Evolutionary conservation across 2,888 invertebrate genomes (phyloP).

Genomic region (Dendrolimus pini): DNA sequence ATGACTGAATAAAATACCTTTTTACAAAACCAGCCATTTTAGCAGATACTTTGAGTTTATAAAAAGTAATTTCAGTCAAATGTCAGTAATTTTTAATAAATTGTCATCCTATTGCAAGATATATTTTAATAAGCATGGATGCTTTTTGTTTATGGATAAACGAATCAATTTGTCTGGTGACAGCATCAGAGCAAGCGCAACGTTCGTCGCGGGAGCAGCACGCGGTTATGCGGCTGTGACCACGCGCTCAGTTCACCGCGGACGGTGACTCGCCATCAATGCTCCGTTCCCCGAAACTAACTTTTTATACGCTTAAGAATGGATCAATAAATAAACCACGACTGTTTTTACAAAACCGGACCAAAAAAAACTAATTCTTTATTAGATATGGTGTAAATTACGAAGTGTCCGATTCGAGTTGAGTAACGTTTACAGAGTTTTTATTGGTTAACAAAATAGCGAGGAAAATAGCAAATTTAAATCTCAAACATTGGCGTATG

Average conservation of each 20-base stretch:
- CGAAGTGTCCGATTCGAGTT: background rate
- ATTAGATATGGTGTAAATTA: background rate
- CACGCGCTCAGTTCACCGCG: constrained; percentile 16
- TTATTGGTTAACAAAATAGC: background rate
- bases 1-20: no score
- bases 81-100: no score
- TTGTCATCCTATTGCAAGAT: constrained; percentile 6
- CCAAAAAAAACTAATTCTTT: background rate
- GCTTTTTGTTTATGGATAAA: no score
- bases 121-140: constrained; percentile 40
- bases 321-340: background rate
- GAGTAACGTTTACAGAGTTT: background rate
- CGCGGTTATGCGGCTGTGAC: constrained; percentile 21
- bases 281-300: constrained; percentile 16
- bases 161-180: constrained; percentile 43
- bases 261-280: constrained; percentile 25
- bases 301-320: constrained; percentile 18
- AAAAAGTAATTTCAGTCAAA: no score
- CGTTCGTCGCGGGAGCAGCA: constrained; percentile 21
- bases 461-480: background rate
- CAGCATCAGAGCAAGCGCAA: constrained; percentile 19
- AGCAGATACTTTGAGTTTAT: no score
- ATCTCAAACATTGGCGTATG: background rate
- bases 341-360: background rate
- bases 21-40: no score